Conservation (phyloP, 2,888 invertebrate species). For the Phymatocera aterrima region DNA sequence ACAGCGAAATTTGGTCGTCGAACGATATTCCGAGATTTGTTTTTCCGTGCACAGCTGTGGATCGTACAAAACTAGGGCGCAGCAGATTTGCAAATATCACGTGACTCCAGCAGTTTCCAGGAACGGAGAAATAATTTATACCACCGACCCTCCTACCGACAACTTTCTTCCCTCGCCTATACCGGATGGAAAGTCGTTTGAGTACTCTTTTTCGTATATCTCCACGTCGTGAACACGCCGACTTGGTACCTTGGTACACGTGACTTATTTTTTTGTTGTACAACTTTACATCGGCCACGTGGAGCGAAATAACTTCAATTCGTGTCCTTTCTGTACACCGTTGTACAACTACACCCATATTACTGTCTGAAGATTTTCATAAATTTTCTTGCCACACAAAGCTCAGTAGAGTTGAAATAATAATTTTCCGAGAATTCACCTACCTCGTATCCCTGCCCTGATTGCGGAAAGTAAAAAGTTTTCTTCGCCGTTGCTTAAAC, state of each 20-base stretch:
- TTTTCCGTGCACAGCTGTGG: constrained; percentile 6
- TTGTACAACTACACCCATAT: not conserved
- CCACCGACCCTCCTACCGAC: constrained; percentile 9
- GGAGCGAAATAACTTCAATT: not conserved
- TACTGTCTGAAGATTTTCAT: not conserved
- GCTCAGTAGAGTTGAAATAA: not conserved
- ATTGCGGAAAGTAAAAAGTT: constrained; percentile 32
- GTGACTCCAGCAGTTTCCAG: not conserved
- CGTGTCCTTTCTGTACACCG: not conserved
- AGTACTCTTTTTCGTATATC: not conserved
- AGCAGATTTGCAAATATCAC: constrained; percentile 23
- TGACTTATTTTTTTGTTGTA: constrained; percentile 33
- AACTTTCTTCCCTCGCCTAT: constrained; percentile 17
- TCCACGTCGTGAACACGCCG: not conserved
- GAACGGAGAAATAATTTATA: constrained; percentile 30
- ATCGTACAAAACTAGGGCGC: not conserved
- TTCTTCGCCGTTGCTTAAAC: constrained; percentile 14
- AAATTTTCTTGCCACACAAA: not conserved
- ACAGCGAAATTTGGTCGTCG: not conserved
- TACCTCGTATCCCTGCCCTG: not conserved
- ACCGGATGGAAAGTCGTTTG: constrained; percentile 26
- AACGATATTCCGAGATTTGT: not conserved
- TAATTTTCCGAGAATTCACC: constrained; percentile 15
- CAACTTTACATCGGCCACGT: not conserved
- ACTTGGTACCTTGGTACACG: constrained; percentile 18